Percentiles rank a stretch among this genome's conserved stretches.
Conservation (phyloP, 1,140 invertebrate genomes). For the Phymorhynchus buccinoides region DNA sequence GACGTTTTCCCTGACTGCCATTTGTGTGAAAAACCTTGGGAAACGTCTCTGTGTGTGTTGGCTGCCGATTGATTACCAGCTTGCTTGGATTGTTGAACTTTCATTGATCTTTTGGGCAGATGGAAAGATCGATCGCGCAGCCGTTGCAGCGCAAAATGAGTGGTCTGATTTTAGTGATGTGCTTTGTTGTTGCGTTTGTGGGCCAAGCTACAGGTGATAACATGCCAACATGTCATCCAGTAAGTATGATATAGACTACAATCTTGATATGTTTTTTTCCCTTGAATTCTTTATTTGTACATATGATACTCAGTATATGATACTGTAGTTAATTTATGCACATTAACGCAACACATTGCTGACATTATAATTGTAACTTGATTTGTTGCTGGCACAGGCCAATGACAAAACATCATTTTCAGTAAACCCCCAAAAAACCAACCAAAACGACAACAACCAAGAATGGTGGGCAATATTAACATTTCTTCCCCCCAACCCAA, state of each 20-base stretch:
- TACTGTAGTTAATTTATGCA: no score
- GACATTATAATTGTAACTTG: no score
- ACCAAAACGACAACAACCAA: no score
- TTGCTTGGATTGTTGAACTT: not conserved
- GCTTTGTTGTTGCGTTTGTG: not conserved
- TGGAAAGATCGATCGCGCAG: not conserved
- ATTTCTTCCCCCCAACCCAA: no score
- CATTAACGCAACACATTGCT: no score
- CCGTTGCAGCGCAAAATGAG: conserved; percentile 10
- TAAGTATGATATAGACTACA: conserved; percentile 42
- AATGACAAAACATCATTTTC: no score
- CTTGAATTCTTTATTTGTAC: no score
- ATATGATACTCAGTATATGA: no score
- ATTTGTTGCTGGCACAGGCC: no score
- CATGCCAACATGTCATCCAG: conserved; percentile 49
- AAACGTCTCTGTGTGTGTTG: not conserved
- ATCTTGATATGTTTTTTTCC: no score
- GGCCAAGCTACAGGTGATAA: conserved; percentile 34
- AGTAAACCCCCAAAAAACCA: no score
- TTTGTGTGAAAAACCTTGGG: not conserved
- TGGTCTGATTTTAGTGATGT: not conserved
- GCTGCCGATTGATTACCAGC: not conserved
- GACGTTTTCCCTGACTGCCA: not conserved
- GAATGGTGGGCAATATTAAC: no score
- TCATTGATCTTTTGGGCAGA: not conserved